phyloP scores from a whole-genome alignment of 2,113 vertebrate genomes.

The Marmota flaviventris region DNA sequence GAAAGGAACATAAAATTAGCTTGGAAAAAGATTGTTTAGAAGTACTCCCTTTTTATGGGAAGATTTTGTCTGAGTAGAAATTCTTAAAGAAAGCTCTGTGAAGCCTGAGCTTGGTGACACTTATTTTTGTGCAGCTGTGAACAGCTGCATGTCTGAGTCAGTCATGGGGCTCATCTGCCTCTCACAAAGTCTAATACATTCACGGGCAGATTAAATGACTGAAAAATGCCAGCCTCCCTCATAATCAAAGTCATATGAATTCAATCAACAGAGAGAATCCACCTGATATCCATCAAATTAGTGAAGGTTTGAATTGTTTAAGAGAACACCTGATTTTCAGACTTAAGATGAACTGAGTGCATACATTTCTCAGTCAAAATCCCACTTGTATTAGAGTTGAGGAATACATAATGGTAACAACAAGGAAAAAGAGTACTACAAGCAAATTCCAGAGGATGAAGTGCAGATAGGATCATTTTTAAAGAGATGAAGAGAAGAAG shows the following conservation, averaged over 20 bases:
- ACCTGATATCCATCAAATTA: conserved; percentile 34
- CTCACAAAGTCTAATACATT: conserved; percentile 41
- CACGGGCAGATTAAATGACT: neutral
- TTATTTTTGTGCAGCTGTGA: conserved; percentile 61
- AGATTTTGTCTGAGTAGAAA: conserved; percentile 39
- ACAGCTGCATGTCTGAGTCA: conserved; percentile 71
- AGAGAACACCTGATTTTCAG: conserved; percentile 54
- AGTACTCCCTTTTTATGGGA: neutral
- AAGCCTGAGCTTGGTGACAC: conserved; percentile 52
- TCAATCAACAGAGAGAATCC: conserved; percentile 10
- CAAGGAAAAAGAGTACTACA: neutral
- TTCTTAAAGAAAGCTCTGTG: conserved; percentile 26
- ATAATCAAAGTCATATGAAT: conserved; percentile 28
- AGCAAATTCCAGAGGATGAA: neutral
- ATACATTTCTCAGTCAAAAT: neutral
- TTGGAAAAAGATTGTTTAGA: neutral
- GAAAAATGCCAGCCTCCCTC: neutral
- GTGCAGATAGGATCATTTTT: neutral
- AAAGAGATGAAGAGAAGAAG: neutral
- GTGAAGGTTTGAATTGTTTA: conserved; percentile 40
- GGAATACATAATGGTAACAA: neutral
- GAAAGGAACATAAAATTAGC: neutral
- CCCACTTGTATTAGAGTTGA: neutral
- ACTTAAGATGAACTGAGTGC: neutral
- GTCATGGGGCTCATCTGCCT: conserved; percentile 41